These are phyloP conservation scores for Trilocha varians DNA, from an alignment of 2,888 invertebrate species.

Conservation along the genomic window DNA sequence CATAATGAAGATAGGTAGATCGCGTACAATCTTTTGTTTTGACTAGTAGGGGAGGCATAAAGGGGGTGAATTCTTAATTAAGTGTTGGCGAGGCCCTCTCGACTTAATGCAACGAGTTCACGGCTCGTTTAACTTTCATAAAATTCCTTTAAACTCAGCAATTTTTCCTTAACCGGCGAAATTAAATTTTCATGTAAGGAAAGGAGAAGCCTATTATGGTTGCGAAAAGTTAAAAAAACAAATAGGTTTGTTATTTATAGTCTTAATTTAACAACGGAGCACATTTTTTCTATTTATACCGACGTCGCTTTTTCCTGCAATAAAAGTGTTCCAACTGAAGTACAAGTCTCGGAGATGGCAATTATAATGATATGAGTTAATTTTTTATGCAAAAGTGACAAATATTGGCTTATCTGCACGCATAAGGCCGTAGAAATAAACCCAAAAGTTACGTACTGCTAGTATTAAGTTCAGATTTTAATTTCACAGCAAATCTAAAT, in stretches of 20 bases:
- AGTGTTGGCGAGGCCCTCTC: slow-evolving; percentile 66
- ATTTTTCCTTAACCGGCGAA: slow-evolving; percentile 54
- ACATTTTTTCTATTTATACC: no score
- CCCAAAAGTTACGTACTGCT: no score
- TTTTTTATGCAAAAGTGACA: no score
- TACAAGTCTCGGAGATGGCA: no score
- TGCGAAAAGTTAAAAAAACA: not conserved
- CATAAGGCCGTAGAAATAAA: no score
- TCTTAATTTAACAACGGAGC: no score
- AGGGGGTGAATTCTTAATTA: slow-evolving; percentile 67
- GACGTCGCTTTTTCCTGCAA: no score
- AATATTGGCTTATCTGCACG: no score
- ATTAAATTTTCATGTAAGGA: slow-evolving; percentile 47
- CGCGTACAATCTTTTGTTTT: slow-evolving; percentile 61
- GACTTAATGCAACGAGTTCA: slow-evolving; percentile 68
- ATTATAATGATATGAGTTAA: no score
- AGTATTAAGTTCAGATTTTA: no score
- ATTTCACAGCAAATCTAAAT: no score
- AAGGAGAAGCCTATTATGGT: slow-evolving; percentile 37
- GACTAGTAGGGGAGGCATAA: slow-evolving; percentile 38
- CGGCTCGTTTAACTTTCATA: slow-evolving; percentile 70
- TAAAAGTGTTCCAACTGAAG: no score
- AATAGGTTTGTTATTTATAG: not conserved
- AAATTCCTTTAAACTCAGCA: slow-evolving; percentile 66
- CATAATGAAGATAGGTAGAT: slow-evolving; percentile 52